A percentile compares a stretch with the other conserved stretches of the same genome.
Evolutionary conservation across 2,113 vertebrate genomes (phyloP).

Genomic region (Albula goreensis): DNA sequence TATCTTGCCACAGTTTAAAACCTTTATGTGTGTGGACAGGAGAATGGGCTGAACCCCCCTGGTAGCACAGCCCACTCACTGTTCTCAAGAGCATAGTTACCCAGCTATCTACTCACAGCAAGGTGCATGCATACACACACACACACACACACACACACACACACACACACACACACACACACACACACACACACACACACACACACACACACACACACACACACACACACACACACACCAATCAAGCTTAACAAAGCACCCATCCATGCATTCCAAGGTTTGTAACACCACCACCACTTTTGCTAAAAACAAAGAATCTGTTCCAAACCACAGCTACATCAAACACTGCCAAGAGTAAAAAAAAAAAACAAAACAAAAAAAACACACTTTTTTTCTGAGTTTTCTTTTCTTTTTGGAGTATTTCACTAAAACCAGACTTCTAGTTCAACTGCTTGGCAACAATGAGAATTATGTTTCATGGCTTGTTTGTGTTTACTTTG

Average conservation of each 20-base stretch:
- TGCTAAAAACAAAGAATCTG: conserved; percentile 25
- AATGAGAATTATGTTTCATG: background rate
- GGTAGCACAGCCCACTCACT: background rate
- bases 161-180: background rate
- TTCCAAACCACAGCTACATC: conserved; percentile 45
- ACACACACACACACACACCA: conserved; percentile 7
- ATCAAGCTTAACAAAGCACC: background rate
- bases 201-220: conserved; percentile 1
- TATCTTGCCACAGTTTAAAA: background rate
- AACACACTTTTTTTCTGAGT: conserved; percentile 30
- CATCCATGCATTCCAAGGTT: conserved; percentile 26
- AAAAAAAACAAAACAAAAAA: conserved; percentile 25
- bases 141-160: conserved; percentile 13
- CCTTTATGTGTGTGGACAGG: background rate
- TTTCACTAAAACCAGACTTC: conserved; percentile 4
- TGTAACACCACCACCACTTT: conserved; percentile 9
- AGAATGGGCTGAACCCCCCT: background rate
- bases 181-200: background rate
- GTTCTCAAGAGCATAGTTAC: background rate
- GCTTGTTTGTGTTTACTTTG: conserved; percentile 15
- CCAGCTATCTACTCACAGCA: background rate
- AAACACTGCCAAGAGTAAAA: conserved; percentile 45
- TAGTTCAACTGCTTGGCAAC: conserved; percentile 1
- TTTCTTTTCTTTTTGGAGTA: conserved; percentile 28
- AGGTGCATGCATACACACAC: background rate